Evolutionary conservation across 2,113 vertebrate species (phyloP), one percentile per base, ranked within the genome.

Genomic region (Myodes glareolus): DNA sequence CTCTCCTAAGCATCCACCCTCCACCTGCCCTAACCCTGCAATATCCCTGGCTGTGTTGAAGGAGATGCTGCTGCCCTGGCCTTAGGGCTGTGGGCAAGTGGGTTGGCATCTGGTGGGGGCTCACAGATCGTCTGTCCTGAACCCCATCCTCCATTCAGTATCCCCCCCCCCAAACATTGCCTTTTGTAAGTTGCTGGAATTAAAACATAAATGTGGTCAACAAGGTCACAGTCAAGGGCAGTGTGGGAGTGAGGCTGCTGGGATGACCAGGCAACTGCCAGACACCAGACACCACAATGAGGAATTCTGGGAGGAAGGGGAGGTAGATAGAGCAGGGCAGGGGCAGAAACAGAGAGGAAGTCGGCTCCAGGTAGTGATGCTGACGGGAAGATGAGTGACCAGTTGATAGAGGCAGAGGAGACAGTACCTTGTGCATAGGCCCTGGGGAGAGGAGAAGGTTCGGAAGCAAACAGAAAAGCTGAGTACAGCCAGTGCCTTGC

Each of bases 171-270:
- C 1, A 0, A 52, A 58, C 70, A 1, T 3, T 11, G 42, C 31
- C 36, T 93, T 77, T 50, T 11, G 13, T 33, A 39, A 23, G 70
- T 36, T 6, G 5, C 75, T 0, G 63, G 80, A 27, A 72, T n/a
- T 25, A 29, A 63, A 47, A 42, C 1, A 7, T 29, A 55, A 36
- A 7, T 36, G 4, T 0, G 11, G 1, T 0, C 29, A 1, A 1
- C 47, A 45, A 25, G 19, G 29, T n/a, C 10, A 10, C 17, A 10
- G 92, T 47, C 31, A 33, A 68, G 82, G 82, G n/a, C 47, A 0
- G 9, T 0, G 1, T 31, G 19, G 33, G 14, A 21, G 7, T 3
- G 19, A 4, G 25, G 21, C 42, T 3, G 0, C 45, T 61, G 63
- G 78, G 36, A 10, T 11, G 21, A n/a, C 19, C 76, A 78, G 78